Base-by-base conservation (phyloP, 2,113 vertebrate genomes). In the Casuarius casuarius region DNA sequence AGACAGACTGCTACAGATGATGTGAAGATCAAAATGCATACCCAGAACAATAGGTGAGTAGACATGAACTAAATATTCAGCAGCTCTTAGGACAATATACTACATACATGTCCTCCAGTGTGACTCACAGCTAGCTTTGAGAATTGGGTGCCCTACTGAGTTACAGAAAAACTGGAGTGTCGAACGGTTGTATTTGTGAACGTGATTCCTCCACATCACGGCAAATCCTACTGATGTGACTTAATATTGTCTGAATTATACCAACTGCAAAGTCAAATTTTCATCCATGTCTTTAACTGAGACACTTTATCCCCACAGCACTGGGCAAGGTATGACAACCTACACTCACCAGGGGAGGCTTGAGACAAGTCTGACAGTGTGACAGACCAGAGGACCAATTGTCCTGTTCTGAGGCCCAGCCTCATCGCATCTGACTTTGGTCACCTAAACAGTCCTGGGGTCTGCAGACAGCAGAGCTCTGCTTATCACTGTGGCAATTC, bases 401-500 rank as follows among this genome's bases (percentile, higher is more conserved):
- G 33, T 54, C 31, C 21, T 13, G 16, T 18, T 86, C 23, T 25
- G 42, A 38, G 61, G 33, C 31, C 23, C 20, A 54, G 38, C 14
- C 28, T 42, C 13, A n/a, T n/a, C 35, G 9, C 52, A 73, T n/a
- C 31, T 51, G 12, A 62, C 33, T 56, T 40, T 52, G 65, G 7
- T 19, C 44, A n/a, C 20, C 17, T 48, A 44, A 12, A 33, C 25
- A 51, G 26, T 29, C 31, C 22, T 52, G 20, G 29, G 15, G 10
- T 54, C 9, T 78, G 4, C 3, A 29, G 63, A 13, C 12, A 62
- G 52, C 4, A 52, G 12, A 8, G 16, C 19, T 66, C 3, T 5
- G 25, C 3, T 1, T 35, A 20, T 31, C 33, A 9, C 7, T 52
- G 1, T 5, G 9, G 1, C 21, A 38, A 42, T 29, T 28, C 46